These are phyloP conservation scores for Aphrocallistes beatrix DNA, from an alignment of 37 sponge, comb jelly and placozoan genomes.

Conservation along the genomic window DNA sequence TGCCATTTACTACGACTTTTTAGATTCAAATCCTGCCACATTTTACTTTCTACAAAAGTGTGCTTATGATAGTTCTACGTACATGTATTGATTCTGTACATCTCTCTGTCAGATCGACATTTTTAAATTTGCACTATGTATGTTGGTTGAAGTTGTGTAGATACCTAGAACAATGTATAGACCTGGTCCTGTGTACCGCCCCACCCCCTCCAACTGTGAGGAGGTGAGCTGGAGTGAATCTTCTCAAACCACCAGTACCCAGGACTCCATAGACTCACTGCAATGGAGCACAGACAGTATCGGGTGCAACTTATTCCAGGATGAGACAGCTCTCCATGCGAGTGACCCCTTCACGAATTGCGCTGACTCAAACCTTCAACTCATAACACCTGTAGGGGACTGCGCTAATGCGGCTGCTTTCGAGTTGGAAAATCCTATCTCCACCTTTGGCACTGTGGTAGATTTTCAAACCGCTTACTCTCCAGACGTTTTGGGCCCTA, in stretches of 20 bases:
- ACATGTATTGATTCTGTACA: too few species aligned
- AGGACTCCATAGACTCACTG: conserved; percentile 1
- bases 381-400: neutral
- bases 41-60: too few species aligned
- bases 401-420: neutral
- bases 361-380: neutral
- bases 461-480: too few species aligned
- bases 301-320: neutral
- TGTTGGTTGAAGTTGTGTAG: too few species aligned
- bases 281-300: neutral
- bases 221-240: conserved; percentile 9
- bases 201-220: neutral
- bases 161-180: too few species aligned
- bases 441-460: neutral
- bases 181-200: too few species aligned
- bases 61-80: too few species aligned
- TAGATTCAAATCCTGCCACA: too few species aligned
- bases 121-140: too few species aligned
- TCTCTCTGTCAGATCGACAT: too few species aligned
- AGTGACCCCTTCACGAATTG: neutral
- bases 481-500: neutral
- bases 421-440: neutral
- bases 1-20: too few species aligned
- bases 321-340: neutral
- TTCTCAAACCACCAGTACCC: neutral